Evolutionary conservation across 2,888 invertebrate species (phyloP), one percentile per base, ranked within the genome.

Genomic region (Hipparchia sbordonii): DNA sequence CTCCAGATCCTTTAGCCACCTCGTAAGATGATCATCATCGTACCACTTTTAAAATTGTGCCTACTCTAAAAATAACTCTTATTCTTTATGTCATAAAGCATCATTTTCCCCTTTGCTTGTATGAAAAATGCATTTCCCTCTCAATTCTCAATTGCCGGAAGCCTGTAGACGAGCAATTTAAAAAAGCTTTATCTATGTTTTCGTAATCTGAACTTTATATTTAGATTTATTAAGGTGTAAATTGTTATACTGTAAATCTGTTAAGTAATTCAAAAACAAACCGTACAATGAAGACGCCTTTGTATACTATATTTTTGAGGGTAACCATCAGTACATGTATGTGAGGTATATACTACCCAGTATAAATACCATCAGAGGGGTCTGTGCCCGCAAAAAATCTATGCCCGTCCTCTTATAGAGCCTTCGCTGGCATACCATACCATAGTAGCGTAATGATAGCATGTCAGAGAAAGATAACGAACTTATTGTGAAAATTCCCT

Each of bases 131-230:
- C 78, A 77, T 80, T 84, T 83, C 85, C 85, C 82, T 75, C 80
- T 83, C 82, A 80, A 81, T 80, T 78, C 82, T 81, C 80, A 81
- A 83, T 81, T 82, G 79, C 81, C 82, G 85, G 84, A 85, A 82
- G 79, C 80, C 76, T 77, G 68, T 60, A 61, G 76, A 77, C 78
- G 74, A 78, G 78, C 76, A 80, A 81, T 79, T 81, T 78, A 74
- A 76, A 77, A 80, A 71, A 67, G 52, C 59, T 70, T 71, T 59
- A 9, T 67, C 46, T 9, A 3, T 6, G 23, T 70, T 56, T 13
- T 51, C 10, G 10, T 9, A 72, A 57, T 72, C 68, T 72, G 23
- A 45, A 52, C 57, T 60, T 65, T 76, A 70, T 46, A 45, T 10
- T n/a, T 0, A 59, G 7, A 13, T 48, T 13, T 5, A 48, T 23